Evolutionary conservation across 2,888 invertebrate species (phyloP).

Genomic region (Amphimallon solstitiale): DNA sequence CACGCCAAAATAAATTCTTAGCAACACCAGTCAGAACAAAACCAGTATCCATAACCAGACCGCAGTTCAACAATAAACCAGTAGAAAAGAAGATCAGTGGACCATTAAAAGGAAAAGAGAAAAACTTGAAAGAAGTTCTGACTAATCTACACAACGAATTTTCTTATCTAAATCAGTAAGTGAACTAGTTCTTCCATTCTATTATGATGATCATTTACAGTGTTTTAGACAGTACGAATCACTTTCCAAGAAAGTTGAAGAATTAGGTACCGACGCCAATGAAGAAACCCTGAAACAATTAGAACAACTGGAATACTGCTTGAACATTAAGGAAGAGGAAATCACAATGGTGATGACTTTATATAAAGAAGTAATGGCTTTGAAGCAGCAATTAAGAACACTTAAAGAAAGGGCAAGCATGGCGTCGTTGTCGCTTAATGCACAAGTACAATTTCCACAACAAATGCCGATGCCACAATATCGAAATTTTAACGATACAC

Average conservation of each 20-base stretch:
- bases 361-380: conserved; percentile 61
- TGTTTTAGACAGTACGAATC: conserved; percentile 56
- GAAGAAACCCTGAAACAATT: conserved; percentile 53
- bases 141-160: conserved; percentile 61
- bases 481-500: conserved; percentile 54
- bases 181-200: background rate
- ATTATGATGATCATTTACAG: conserved; percentile 5
- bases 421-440: conserved; percentile 47
- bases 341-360: conserved; percentile 62
- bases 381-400: conserved; percentile 59
- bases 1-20: background rate
- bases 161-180: conserved; percentile 57
- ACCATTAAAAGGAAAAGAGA: conserved; percentile 52
- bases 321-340: conserved; percentile 61
- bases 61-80: conserved; percentile 12
- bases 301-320: conserved; percentile 57
- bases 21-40: conserved; percentile 15
- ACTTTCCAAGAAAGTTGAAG: conserved; percentile 49
- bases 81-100: conserved; percentile 29
- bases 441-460: conserved; percentile 38
- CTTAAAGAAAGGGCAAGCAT: conserved; percentile 55
- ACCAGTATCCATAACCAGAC: conserved; percentile 1
- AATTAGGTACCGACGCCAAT: conserved; percentile 44
- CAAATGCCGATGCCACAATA: conserved; percentile 28
- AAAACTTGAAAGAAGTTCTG: conserved; percentile 58